Percentiles rank a stretch among this genome's conserved stretches.
Conservation (phyloP, 2,888 invertebrate species). For the Steinernema hermaphroditum region DNA sequence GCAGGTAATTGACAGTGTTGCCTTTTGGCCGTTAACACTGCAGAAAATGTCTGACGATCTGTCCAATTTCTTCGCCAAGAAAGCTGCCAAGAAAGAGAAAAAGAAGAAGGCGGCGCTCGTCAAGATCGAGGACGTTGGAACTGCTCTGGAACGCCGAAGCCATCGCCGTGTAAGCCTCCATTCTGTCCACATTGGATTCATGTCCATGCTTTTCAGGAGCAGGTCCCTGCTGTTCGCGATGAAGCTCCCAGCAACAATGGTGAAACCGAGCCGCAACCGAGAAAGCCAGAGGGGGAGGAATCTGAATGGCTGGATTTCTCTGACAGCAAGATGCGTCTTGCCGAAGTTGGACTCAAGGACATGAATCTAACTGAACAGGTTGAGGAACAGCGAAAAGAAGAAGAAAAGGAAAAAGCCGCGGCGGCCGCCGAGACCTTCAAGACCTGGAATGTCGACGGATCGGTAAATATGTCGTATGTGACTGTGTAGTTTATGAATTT, state of each 20-base stretch:
- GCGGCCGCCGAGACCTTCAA: slow-evolving; percentile 33
- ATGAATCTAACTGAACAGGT: slow-evolving; percentile 34
- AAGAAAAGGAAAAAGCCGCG: slow-evolving; percentile 36
- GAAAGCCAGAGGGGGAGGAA: slow-evolving; percentile 32
- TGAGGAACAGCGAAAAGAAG: slow-evolving; percentile 35
- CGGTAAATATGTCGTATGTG: background rate
- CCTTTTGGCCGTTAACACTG: background rate
- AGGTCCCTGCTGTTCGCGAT: background rate
- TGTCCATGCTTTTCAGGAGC: too few relatives aligned
- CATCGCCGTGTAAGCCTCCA: slow-evolving; percentile 49
- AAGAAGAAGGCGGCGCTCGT: slow-evolving; percentile 50
- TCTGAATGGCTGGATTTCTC: slow-evolving; percentile 38
- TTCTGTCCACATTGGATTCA: too few relatives aligned
- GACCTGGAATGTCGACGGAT: slow-evolving; percentile 36
- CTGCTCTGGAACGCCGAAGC: slow-evolving; percentile 53
- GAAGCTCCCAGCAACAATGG: slow-evolving; percentile 5
- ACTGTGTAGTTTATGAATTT: background rate
- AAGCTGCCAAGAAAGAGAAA: slow-evolving; percentile 53
- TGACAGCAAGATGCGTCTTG: slow-evolving; percentile 32
- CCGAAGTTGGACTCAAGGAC: slow-evolving; percentile 31
- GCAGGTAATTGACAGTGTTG: too few relatives aligned
- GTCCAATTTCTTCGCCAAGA: slow-evolving; percentile 61
- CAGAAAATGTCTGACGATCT: slow-evolving; percentile 55
- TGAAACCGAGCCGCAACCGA: background rate
- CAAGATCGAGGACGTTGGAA: slow-evolving; percentile 59